phyloP scores from a whole-genome alignment of 2,113 vertebrate genomes.

The Halcyon malimbica region DNA sequence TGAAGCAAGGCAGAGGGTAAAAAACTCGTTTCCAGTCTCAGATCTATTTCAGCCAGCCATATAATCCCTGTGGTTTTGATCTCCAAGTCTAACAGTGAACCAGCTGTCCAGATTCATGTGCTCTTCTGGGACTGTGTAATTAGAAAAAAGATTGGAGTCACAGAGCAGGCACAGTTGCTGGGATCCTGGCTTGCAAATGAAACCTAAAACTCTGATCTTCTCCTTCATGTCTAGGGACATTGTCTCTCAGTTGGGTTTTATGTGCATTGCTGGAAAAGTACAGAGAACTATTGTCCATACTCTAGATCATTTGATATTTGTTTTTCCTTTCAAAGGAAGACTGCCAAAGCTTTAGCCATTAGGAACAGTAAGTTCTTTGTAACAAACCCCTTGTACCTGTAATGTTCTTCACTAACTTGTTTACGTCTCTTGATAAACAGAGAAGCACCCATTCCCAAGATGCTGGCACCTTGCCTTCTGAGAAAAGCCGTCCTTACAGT shows the following conservation, averaged over 20 bases:
- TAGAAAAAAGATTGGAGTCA: not conserved
- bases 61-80: not conserved
- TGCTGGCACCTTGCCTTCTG: slow-evolving; percentile 42
- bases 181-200: not conserved
- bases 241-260: not conserved
- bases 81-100: not conserved
- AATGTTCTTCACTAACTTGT: not conserved
- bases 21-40: not conserved
- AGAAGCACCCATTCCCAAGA: slow-evolving; percentile 20
- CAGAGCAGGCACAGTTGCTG: not conserved
- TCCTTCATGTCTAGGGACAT: not conserved
- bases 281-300: not conserved
- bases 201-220: not conserved
- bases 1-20: not conserved
- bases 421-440: not conserved
- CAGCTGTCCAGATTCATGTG: not conserved
- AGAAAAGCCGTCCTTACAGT: slow-evolving; percentile 36
- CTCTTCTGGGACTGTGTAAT: not conserved
- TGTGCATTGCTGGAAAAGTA: not conserved
- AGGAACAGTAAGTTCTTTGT: not conserved
- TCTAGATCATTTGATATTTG: not conserved
- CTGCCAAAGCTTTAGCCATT: not conserved
- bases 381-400: not conserved
- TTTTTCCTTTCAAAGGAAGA: not conserved
- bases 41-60: not conserved